Evolutionary conservation across 2,888 invertebrate species (phyloP), one percentile per base, ranked within the genome.

Genomic region (Temnothorax rugatulus): DNA sequence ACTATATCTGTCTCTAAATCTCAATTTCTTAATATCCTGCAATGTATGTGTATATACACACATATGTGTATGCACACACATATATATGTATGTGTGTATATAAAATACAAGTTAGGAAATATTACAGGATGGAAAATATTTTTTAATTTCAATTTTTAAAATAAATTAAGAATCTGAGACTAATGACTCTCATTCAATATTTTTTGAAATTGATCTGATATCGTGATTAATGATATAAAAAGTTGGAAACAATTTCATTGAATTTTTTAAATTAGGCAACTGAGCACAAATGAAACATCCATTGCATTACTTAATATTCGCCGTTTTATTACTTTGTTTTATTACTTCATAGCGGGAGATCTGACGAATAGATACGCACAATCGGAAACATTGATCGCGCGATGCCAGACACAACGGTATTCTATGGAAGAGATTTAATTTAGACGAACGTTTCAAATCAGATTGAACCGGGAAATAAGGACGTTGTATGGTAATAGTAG

Each of bases 361-460:
- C 44, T 59, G 57, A 69, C 63, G 75, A 50, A 82, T 82, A 69
- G 82, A 64, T 68, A 84, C 69, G 75, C 75, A 82, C 73, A 69
- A 82, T 84, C 69, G 75, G 82, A 83, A 84, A 84, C 75, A 84
- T 84, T 83, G 84, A 84, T 84, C 83, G 84, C 63, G 82, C 75
- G 82, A 82, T 75, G 82, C 82, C 84, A 84, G 68, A 84, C 69
- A 68, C 84, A 75, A 68, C 38, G 82, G 74, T 61, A 82, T 83
- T 83, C 54, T 84, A 66, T 85, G 57, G 73, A 82, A 82, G 81
- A 84, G 84, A 89, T 89, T 88, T 86, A 86, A 89, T 89, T 88
- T 88, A 76, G 85, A 87, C 85, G 85, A 88, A 88, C 83, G 83
- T 89, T 89, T 85, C 82, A 87, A 87, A 89, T 85, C 87, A 89